Evolutionary conservation across 2,113 vertebrate species (phyloP).

Genomic region (Pseudolaguvia tuberculata): DNA sequence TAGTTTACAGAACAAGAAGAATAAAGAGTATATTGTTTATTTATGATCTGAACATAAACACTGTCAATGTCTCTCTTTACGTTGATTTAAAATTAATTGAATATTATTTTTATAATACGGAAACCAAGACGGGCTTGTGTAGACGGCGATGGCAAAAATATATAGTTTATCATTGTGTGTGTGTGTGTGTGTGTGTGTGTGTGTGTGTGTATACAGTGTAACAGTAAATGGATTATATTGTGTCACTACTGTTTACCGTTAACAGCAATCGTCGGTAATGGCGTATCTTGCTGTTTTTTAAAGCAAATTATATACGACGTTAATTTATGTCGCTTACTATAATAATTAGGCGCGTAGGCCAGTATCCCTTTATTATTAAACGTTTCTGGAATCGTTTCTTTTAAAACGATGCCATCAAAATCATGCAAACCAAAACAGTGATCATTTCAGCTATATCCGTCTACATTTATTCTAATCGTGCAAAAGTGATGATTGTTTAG

Average conservation of each 20-base stretch:
- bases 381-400: neutral
- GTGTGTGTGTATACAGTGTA: neutral
- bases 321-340: neutral
- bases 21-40: neutral
- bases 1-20: neutral
- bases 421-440: too few relatives aligned
- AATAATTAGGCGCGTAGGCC: neutral
- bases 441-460: neutral
- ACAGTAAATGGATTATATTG: too few relatives aligned
- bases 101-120: too few relatives aligned
- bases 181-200: too few relatives aligned
- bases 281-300: neutral
- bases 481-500: neutral
- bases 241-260: neutral
- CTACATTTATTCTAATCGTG: neutral
- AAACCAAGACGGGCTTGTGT: neutral
- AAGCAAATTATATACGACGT: neutral
- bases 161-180: neutral
- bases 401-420: neutral
- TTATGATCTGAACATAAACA: neutral
- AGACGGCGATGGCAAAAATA: neutral
- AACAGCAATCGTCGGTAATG: neutral
- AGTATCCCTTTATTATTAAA: neutral
- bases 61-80: neutral
- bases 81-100: neutral